Evolutionary conservation across 1,140 invertebrate species (phyloP), one percentile per base, ranked within the genome.

Genomic region (Ruditapes philippinarum): DNA sequence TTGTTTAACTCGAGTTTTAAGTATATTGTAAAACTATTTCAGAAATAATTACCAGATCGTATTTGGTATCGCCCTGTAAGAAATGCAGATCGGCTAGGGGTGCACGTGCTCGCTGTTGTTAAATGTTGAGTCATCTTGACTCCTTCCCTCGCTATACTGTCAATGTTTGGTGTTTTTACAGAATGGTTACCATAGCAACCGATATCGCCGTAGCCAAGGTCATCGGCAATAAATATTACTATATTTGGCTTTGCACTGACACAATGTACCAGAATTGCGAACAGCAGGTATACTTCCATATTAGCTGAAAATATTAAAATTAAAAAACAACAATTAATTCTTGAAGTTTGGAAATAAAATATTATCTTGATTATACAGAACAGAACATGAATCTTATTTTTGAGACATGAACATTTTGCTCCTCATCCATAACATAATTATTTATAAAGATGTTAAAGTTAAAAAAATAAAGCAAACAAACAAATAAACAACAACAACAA

Each of bases 161-260:
- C 96, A 76, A 96, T 94, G 89, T 96, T 93, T 12, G 96, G 95
- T 25, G 96, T 95, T n/a, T 80, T 82, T 2, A 96, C 88, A 5
- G 94, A 92, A 14, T 88, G 82, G 91, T 96, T 96, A 19, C 96
- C 96, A 86, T 94, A 95, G 62, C 94, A 93, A 62, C 95, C 94
- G 2, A 96, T 17, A 86, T 96, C 96, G 14, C 95, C 96, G 84
- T 92, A 93, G 17, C 96, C 96, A 54, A 96, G 92, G 90, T 96
- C 96, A 88, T 96, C 96, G 14, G 94, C 96, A n/a, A 96, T 51
- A 54, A 96, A 86, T 0, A 96, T 83, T 33, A 96, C 31, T 38
- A 96, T 92, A 91, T 96, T 96, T 11, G 96, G 95, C 33, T 78
- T 78, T 1, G 49, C 74, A 54, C 25, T 51, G 1, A 78, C 49